Evolutionary conservation across 2,888 invertebrate species (phyloP).

Genomic region (Therioaphis trifolii): DNA sequence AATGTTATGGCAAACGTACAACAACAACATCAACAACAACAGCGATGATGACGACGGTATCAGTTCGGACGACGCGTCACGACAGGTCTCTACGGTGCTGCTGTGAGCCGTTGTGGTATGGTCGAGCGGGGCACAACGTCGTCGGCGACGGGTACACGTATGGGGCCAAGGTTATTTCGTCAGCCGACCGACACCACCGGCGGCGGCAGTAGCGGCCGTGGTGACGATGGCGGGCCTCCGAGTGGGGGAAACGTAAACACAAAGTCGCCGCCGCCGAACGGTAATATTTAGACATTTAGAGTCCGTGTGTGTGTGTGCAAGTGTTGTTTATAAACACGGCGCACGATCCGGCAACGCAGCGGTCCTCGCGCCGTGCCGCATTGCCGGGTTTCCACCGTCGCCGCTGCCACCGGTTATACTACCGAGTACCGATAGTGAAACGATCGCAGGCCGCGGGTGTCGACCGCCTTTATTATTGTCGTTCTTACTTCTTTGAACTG

Average conservation of each 20-base stretch:
- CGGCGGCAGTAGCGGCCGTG: background rate
- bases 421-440: conserved; percentile 6
- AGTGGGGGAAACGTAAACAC: conserved; percentile 58
- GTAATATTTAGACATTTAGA: conserved; percentile 32
- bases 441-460: background rate
- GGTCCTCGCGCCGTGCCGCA: conserved; percentile 39
- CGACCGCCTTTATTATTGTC: background rate
- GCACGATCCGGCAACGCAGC: conserved; percentile 42
- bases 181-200: conserved; percentile 31
- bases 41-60: background rate
- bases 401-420: conserved; percentile 16
- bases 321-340: conserved; percentile 59
- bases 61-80: too few relatives aligned
- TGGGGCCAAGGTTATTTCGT: conserved; percentile 62
- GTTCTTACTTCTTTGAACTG: background rate
- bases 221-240: background rate
- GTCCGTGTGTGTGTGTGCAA: background rate
- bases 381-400: conserved; percentile 20
- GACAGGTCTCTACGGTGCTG: background rate
- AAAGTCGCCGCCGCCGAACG: conserved; percentile 43
- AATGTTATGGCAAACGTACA: background rate
- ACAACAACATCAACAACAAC: background rate
- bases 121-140: background rate
- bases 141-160: conserved; percentile 18
- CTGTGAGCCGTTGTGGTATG: background rate